Evolutionary conservation across 2,888 invertebrate genomes (phyloP), one percentile per base, ranked within the genome.

Genomic region (Cryptocephalus moraei): DNA sequence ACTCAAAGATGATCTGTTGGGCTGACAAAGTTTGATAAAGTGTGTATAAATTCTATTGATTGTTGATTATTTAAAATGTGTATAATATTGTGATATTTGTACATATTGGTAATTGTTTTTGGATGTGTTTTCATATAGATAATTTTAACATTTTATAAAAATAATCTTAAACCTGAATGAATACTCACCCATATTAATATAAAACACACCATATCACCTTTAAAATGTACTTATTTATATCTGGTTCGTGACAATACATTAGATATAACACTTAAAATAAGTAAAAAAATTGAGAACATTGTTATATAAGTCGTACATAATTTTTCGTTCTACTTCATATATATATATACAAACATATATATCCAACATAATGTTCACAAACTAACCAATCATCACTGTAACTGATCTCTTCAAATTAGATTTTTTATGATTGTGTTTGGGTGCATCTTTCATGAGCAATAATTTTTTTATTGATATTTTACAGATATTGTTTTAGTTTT

Each of bases 201-300:
- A 49, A 54, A 57, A 55, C 56, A 55, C 51, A 53, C 43, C 50
- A 51, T 51, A 49, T 50, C 54, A 51, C 34, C 47, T 50, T 49
- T 39, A 50, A 47, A 48, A 54, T 51, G 50, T 52, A 52, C 51
- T 52, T 52, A 54, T 51, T 54, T 52, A 50, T 60, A 61, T 68
- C 69, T 70, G 70, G 69, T 69, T 69, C 64, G 67, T 64, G 71
- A 71, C 71, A 71, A 71, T 71, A 71, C 70, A 65, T 69, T 70
- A 69, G 68, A 66, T 66, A 63, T 69, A 67, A 67, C 61, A 63
- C 55, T 62, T 63, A 58, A 65, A 55, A 55, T 60, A 61, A 60
- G 60, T 66, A 65, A 67, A 63, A 60, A 63, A 64, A 65, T 63
- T 65, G 64, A 49, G 47, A 36, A 36, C n/a, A 12, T 36, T 36